Evolutionary conservation across 2,888 invertebrate genomes (phyloP).

Genomic region (Tenthredo livida): DNA sequence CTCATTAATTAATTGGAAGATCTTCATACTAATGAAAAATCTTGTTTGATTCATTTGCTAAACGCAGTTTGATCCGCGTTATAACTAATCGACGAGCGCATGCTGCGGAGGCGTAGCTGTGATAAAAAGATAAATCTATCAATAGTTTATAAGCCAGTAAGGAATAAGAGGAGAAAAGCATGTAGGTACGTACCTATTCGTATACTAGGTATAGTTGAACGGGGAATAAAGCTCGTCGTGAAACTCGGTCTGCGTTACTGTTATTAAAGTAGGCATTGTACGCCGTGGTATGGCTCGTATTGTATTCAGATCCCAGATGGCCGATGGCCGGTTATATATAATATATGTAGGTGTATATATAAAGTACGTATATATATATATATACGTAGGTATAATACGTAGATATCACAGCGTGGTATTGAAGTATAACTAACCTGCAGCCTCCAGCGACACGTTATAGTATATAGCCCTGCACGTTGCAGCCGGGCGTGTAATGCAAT

Average conservation of each 20-base stretch:
- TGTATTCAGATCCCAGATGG: conserved; percentile 72
- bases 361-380: not conserved
- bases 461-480: not conserved
- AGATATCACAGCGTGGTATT: not conserved
- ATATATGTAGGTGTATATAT: not conserved
- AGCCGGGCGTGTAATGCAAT: conserved; percentile 54
- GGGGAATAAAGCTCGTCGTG: conserved; percentile 13
- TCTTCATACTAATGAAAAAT: no score
- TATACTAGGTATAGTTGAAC: not conserved
- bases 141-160: not conserved
- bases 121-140: not conserved
- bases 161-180: not conserved
- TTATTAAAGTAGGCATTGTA: conserved; percentile 70
- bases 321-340: conserved; percentile 25
- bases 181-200: not conserved
- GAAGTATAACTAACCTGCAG: conserved; percentile 1
- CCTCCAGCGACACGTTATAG: not conserved
- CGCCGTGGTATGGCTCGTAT: conserved; percentile 64
- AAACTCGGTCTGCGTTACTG: conserved; percentile 52
- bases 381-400: not conserved
- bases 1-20: no score
- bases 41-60: no score
- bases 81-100: no score
- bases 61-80: no score
- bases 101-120: no score